Conservation (phyloP, 1,140 invertebrate genomes). For the Callitettix versicolor region DNA sequence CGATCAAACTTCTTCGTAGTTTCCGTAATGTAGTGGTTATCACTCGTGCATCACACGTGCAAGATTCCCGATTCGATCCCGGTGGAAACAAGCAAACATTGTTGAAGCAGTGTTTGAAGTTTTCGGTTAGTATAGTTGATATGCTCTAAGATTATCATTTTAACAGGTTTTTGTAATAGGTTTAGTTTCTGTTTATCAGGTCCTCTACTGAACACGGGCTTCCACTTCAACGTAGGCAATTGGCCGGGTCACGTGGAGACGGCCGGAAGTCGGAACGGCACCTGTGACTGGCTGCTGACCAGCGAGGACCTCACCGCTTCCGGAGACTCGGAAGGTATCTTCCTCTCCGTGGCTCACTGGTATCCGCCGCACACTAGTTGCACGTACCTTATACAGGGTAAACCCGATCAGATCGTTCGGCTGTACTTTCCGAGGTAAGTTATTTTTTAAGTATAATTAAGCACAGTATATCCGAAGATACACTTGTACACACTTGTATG, state of each 20-base stretch:
- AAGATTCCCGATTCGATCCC: too few species aligned
- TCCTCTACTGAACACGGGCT: slow-evolving; percentile 78
- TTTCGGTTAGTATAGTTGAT: too few species aligned
- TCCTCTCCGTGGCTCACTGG: slow-evolving; percentile 83
- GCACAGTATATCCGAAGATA: too few species aligned
- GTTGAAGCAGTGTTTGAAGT: too few species aligned
- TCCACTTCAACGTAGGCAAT: slow-evolving; percentile 87
- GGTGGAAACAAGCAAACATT: too few species aligned
- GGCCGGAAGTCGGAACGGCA: slow-evolving; percentile 65
- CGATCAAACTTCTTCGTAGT: too few species aligned
- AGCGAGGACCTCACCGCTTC: slow-evolving; percentile 62
- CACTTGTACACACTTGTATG: too few species aligned
- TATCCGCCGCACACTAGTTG: slow-evolving; percentile 84
- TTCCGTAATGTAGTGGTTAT: too few species aligned
- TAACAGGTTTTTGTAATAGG: too few species aligned
- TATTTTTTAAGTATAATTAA: too few species aligned
- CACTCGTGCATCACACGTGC: too few species aligned
- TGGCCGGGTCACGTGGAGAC: slow-evolving; percentile 85
- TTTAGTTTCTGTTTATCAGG: slow-evolving; percentile 38
- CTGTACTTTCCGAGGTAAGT: slow-evolving; percentile 73
- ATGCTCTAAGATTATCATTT: too few species aligned
- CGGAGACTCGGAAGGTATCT: slow-evolving; percentile 72
- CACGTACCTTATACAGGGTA: slow-evolving; percentile 76
- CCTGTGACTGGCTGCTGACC: slow-evolving; percentile 76
- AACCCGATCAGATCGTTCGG: slow-evolving; percentile 70